Conservation (phyloP, 2,797 vertebrate genomes). For the Xerus rutilus region DNA sequence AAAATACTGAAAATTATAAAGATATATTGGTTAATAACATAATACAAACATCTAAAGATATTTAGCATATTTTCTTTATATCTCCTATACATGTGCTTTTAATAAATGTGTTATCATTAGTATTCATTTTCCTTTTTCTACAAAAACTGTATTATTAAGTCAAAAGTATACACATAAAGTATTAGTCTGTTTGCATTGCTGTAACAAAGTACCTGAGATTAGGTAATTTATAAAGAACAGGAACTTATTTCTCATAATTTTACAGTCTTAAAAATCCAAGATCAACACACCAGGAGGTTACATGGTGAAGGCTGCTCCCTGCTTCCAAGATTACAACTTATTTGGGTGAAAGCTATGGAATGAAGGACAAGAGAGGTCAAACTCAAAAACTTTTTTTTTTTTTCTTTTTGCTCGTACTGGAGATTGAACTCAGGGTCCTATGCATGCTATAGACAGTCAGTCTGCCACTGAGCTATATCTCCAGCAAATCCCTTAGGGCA, state of each 20-base stretch:
- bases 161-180: background rate
- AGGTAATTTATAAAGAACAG: background rate
- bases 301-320: background rate
- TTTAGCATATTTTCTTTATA: constrained; percentile 37
- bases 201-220: background rate
- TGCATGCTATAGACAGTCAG: too few relatives aligned
- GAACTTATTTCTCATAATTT: background rate
- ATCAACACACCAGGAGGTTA: background rate
- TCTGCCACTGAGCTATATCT: too few relatives aligned
- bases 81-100: background rate
- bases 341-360: background rate
- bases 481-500: too few relatives aligned
- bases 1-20: constrained; percentile 32
- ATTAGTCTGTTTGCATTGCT: background rate
- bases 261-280: background rate
- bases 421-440: too few relatives aligned
- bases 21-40: background rate
- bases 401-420: too few relatives aligned
- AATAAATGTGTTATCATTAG: background rate
- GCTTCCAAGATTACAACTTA: background rate
- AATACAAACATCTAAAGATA: constrained; percentile 33
- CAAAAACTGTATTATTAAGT: background rate
- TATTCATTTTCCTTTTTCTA: constrained; percentile 42
- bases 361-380: background rate
- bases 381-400: background rate